Evolutionary conservation across 2,888 invertebrate genomes (phyloP).

Genomic region (Strigamia maritima): DNA sequence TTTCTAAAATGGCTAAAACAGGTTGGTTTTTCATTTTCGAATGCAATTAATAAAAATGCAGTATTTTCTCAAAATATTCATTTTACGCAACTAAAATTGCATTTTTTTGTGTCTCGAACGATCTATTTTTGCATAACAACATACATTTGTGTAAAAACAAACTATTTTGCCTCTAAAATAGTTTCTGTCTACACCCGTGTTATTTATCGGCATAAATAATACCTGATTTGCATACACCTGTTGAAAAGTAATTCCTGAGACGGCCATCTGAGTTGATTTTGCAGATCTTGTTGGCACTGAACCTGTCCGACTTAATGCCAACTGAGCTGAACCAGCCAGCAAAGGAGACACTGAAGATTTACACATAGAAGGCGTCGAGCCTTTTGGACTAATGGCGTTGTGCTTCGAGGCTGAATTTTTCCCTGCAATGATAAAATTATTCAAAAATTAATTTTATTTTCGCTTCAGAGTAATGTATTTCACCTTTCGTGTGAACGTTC

Average conservation of each 20-base stretch:
- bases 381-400: slow-evolving; percentile 32
- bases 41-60: no score
- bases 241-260: slow-evolving; percentile 37
- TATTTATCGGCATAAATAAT: no score
- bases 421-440: not conserved
- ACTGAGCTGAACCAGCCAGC: slow-evolving; percentile 34
- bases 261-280: slow-evolving; percentile 31
- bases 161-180: no score
- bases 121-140: no score
- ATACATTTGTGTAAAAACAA: no score
- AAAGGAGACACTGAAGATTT: slow-evolving; percentile 19
- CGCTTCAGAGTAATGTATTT: not conserved
- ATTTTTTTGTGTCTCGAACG: no score
- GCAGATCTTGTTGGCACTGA: slow-evolving; percentile 34
- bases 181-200: no score
- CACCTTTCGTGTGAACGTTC: not conserved
- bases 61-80: no score
- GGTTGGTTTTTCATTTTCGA: no score
- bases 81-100: no score
- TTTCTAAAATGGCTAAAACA: no score
- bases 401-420: slow-evolving; percentile 33
- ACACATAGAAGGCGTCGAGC: not conserved
- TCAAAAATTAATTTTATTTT: not conserved
- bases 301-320: slow-evolving; percentile 34
- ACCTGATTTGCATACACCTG: slow-evolving; percentile 39